phyloP scores from a whole-genome alignment of 2,888 invertebrate genomes.

The Pyralis farinalis region DNA sequence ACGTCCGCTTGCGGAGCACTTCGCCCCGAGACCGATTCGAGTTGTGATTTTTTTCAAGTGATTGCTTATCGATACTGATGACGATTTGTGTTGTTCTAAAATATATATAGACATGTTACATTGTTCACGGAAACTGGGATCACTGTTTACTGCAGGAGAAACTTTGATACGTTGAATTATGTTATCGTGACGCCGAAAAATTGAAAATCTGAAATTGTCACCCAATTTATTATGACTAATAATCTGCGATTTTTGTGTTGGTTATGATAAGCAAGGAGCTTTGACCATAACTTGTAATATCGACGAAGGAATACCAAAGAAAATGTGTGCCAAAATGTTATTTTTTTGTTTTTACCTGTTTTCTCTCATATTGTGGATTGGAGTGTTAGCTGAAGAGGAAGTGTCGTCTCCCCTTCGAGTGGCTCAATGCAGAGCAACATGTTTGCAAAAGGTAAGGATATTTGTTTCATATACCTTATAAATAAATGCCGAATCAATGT shows the following conservation, averaged over 20 bases:
- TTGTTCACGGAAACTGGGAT: constrained; percentile 26
- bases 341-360: constrained; percentile 74
- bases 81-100: constrained; percentile 48
- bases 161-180: constrained; percentile 30
- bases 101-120: constrained; percentile 34
- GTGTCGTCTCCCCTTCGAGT: constrained; percentile 86
- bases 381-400: constrained; percentile 82
- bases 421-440: constrained; percentile 87
- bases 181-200: constrained; percentile 47
- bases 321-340: constrained; percentile 81
- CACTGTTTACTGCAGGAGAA: constrained; percentile 19
- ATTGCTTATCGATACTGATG: constrained; percentile 46
- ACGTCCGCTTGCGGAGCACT: constrained; percentile 45
- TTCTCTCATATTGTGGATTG: constrained; percentile 72
- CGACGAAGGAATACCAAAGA: constrained; percentile 69
- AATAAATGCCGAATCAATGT: too few species aligned
- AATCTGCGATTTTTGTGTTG: constrained; percentile 52
- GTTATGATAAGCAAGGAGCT: constrained; percentile 67
- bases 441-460: constrained; percentile 84
- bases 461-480: neutral
- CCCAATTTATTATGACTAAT: constrained; percentile 51
- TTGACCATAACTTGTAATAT: constrained; percentile 48
- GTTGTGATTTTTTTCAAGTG: constrained; percentile 67
- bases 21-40: constrained; percentile 55
- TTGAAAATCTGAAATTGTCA: constrained; percentile 30